Percentiles rank a stretch among this genome's conserved stretches.
These are phyloP conservation scores for Aromia moschata DNA, from an alignment of 2,888 invertebrate species.

Conservation along the genomic window DNA sequence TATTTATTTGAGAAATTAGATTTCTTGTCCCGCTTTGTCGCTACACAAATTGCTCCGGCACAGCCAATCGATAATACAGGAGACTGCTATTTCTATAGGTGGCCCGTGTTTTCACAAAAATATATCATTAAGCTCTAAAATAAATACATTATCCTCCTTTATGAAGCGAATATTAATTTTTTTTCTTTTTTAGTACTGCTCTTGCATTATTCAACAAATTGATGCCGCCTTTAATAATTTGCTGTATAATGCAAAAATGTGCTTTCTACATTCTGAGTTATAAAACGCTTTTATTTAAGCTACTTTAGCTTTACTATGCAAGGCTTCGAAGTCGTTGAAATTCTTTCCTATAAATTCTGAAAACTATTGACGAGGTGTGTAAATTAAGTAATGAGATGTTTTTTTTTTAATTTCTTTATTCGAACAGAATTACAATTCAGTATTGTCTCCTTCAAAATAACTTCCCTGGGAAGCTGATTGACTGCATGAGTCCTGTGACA, in stretches of 20 bases:
- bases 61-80: slow-evolving; percentile 57
- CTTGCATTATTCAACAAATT: slow-evolving; percentile 54
- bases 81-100: slow-evolving; percentile 57
- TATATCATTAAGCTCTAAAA: slow-evolving; percentile 57
- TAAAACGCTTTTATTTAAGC: slow-evolving; percentile 1
- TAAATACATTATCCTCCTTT: slow-evolving; percentile 57
- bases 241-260: slow-evolving; percentile 3
- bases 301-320: no score
- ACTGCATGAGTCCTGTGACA: no score
- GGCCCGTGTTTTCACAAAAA: slow-evolving; percentile 57
- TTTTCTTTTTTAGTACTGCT: slow-evolving; percentile 38
- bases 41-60: slow-evolving; percentile 56
- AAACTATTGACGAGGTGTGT: no score
- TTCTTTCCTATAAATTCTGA: no score
- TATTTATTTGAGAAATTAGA: slow-evolving; percentile 65
- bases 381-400: no score
- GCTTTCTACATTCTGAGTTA: slow-evolving; percentile 1
- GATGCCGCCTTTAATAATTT: slow-evolving; percentile 52
- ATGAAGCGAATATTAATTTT: slow-evolving; percentile 43
- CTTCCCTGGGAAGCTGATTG: no score
- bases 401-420: no score
- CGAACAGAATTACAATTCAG: no score
- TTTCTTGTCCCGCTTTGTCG: slow-evolving; percentile 61
- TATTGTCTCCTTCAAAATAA: no score
- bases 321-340: no score